These are phyloP conservation scores for Lasioglossum vierecki DNA, from an alignment of 2,888 invertebrate species.

Conservation along the genomic window DNA sequence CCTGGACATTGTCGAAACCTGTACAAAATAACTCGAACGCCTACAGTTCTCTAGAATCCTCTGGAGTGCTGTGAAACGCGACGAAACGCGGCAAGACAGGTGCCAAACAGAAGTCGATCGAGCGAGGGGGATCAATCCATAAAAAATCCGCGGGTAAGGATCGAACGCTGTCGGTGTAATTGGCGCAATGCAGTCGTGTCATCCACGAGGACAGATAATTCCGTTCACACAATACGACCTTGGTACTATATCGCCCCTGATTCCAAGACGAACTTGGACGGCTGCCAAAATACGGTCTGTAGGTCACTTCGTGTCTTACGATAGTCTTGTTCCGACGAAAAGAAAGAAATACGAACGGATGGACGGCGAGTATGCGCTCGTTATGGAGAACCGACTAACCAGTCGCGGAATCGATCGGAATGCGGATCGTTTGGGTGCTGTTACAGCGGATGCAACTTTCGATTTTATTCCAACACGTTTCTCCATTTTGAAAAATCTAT, in stretches of 20 bases:
- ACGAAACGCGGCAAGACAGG: not conserved
- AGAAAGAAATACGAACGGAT: conserved; percentile 48
- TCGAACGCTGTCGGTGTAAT: conserved; percentile 72
- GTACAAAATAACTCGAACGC: not conserved
- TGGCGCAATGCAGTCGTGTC: conserved; percentile 81
- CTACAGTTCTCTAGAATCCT: not conserved
- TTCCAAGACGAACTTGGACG: conserved; percentile 82
- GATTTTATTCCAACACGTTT: not conserved
- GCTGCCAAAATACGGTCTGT: conserved; percentile 80
- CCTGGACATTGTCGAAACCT: not conserved
- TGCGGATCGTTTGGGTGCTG: not conserved
- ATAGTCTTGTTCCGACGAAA: conserved; percentile 66
- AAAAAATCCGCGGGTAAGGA: conserved; percentile 42
- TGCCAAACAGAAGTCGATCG: not conserved
- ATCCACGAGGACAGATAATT: conserved; percentile 80
- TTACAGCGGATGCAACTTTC: not conserved
- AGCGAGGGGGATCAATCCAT: not conserved
- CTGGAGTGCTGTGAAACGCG: not conserved
- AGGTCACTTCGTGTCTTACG: conserved; percentile 78
- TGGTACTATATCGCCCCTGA: conserved; percentile 79
- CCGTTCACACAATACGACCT: conserved; percentile 80
- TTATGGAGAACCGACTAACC: not conserved
- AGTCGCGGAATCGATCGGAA: conserved; percentile 35
- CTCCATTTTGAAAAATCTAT: too few relatives aligned
- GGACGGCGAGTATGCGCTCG: not conserved